These are phyloP conservation scores for Anoncus sp. DNA, from an alignment of 2,888 invertebrate species.

Conservation along the genomic window DNA sequence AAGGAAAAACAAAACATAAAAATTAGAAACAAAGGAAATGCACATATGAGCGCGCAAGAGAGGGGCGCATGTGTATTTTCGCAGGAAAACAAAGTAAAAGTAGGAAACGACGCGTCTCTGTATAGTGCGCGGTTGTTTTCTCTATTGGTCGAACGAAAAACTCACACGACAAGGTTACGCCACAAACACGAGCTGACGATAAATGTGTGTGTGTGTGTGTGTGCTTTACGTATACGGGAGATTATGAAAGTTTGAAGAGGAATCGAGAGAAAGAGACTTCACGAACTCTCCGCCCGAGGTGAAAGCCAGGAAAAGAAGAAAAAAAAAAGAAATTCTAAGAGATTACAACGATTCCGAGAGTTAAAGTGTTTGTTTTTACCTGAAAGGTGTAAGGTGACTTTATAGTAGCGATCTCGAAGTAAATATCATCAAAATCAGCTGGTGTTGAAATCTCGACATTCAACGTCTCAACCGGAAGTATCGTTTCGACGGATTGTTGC, in stretches of 20 bases:
- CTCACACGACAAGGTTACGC: too few species aligned
- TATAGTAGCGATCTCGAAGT: constrained; percentile 95
- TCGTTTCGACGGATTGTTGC: constrained; percentile 79
- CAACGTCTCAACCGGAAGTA: constrained; percentile 90
- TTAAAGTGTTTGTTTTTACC: constrained; percentile 86
- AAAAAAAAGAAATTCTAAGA: constrained; percentile 1
- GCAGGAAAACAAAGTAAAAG: constrained; percentile 35
- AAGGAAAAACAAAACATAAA: too few species aligned
- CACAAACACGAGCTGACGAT: too few species aligned
- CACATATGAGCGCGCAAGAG: neutral
- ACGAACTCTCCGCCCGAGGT: too few species aligned
- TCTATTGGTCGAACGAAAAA: too few species aligned
- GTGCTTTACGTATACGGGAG: constrained; percentile 3
- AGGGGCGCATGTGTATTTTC: neutral
- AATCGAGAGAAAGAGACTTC: too few species aligned
- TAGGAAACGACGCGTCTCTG: constrained; percentile 32
- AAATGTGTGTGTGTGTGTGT: too few species aligned
- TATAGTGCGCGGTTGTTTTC: too few species aligned
- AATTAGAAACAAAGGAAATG: constrained; percentile 2
- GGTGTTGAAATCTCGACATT: constrained; percentile 96
- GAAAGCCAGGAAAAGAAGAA: constrained; percentile 34
- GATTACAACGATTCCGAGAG: neutral
- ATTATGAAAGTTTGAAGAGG: constrained; percentile 34
- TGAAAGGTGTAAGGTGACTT: constrained; percentile 96
- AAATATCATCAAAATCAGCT: constrained; percentile 92